These are phyloP conservation scores for Sus cebifrons DNA, from an alignment of 2,797 vertebrate genomes.

Conservation along the genomic window DNA sequence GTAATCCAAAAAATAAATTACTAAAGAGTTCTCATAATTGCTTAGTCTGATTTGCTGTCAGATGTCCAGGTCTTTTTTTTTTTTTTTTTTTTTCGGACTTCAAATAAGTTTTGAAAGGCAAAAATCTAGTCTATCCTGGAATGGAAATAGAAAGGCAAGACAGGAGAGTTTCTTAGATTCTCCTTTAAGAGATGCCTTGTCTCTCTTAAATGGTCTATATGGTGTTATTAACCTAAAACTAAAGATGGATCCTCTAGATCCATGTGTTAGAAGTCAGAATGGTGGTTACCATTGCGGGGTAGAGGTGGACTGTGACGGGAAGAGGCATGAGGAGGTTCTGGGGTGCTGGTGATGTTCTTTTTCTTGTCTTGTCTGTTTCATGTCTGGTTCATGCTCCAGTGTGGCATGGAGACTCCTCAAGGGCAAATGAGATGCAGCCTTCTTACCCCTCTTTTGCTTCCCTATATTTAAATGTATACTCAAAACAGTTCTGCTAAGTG, in stretches of 20 bases:
- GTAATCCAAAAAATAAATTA: constrained; percentile 45
- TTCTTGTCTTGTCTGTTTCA: background rate
- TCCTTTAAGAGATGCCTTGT: background rate
- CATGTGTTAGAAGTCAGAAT: background rate
- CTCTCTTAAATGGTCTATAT: background rate
- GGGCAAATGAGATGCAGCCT: background rate
- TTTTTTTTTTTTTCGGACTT: background rate
- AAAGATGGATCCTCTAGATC: background rate
- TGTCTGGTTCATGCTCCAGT: background rate
- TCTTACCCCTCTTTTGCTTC: accelerated
- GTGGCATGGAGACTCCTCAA: background rate
- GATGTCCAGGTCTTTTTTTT: background rate
- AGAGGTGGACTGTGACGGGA: background rate
- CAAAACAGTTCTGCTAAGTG: background rate
- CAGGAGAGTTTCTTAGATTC: background rate
- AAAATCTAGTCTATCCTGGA: constrained; percentile 15
- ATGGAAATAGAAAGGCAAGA: background rate
- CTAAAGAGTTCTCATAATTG: constrained; percentile 38
- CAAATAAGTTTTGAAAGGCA: constrained; percentile 51
- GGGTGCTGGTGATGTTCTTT: background rate
- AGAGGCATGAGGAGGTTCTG: background rate
- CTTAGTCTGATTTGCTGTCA: constrained; percentile 21
- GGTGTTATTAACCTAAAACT: background rate
- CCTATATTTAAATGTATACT: background rate
- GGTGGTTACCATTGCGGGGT: background rate